A percentile compares a stretch with the other conserved stretches of the same genome.
Evolutionary conservation across 2,797 vertebrate genomes (phyloP).

Genomic region (Clarias platycephalus): DNA sequence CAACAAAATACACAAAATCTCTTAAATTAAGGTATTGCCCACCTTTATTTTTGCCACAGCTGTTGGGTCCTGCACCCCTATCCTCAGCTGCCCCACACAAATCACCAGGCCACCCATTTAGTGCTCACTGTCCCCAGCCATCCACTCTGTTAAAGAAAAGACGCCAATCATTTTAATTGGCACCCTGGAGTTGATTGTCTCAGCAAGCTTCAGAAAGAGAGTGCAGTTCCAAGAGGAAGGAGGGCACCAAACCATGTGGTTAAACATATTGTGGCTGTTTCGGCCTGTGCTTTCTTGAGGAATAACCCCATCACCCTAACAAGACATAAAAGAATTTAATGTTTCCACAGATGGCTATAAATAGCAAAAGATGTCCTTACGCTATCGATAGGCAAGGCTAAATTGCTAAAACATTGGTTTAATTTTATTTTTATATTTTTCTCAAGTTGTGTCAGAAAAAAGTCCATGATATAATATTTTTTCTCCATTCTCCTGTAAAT

Average conservation of each 20-base stretch:
- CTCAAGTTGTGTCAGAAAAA: background rate
- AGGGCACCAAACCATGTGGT: conserved; percentile 48
- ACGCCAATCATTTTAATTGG: conserved; percentile 81
- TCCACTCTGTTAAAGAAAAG: conserved; percentile 66
- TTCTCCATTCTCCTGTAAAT: background rate
- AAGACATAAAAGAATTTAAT: conserved; percentile 31
- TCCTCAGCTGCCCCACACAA: conserved; percentile 25
- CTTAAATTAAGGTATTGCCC: conserved; percentile 45
- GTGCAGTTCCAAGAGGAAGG: conserved; percentile 40
- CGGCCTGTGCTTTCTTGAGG: conserved; percentile 37
- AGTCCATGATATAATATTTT: background rate
- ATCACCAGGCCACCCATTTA: conserved; percentile 76
- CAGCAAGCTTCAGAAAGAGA: conserved; percentile 46
- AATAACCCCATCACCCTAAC: conserved; percentile 11
- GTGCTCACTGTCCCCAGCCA: conserved; percentile 62
- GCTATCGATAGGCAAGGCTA: background rate
- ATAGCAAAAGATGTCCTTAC: background rate
- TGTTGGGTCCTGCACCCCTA: conserved; percentile 37
- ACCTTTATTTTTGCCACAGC: conserved; percentile 39
- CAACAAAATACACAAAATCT: background rate
- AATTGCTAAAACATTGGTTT: background rate
- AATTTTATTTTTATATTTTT: background rate
- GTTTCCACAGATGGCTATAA: conserved; percentile 3
- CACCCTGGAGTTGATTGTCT: conserved; percentile 75
- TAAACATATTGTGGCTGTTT: conserved; percentile 52